Base-by-base conservation (phyloP, 2,797 vertebrate species). In the Neosilurus hyrtlii region DNA sequence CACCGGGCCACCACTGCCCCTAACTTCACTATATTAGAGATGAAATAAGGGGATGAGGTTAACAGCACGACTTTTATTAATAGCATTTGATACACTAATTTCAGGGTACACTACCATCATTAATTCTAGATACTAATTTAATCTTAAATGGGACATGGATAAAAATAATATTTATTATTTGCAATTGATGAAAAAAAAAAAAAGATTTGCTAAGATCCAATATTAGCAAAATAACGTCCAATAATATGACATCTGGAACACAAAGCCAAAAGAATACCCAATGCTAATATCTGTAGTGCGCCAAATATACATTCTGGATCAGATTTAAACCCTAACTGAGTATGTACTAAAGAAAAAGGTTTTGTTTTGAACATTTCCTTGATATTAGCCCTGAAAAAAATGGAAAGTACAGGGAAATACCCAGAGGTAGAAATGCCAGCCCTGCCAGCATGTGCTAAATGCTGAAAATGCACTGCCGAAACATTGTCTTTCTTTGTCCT, bases 381-480 rank as follows among this genome's bases (percentile, higher is more conserved):
- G 51, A 11, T 20, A 56, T 9, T 73, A 51, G 24, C 52, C 9
- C 15, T 57, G 54, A 43, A 43, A 43, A 43, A 43, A 43, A 43
- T 3, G 6, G 26, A 59, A 57, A 37, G 24, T 9, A 12, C 30
- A 35, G 26, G 0, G 4, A 20, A 35, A 56, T 30, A 10, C 52
- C 71, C 72, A 30, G 71, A 73, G 24, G 3, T 30, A 73, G 51
- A 56, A 30, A 73, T 56, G 16, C 2, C 43, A 70, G 37, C 67
- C 43, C 18, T 49, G 37, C n/a, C 68, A 71, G 68, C 49, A 72
- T 24, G 70, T 72, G 49, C 56, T 20, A 74, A 74, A 74, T 20
- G 52, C 71, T 35, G 9, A 56, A 56, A 74, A 56, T 3, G 1
- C 24, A 56, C 20, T 74, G 51, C 24, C 2, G 4, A 9, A 35